Percentiles rank a stretch among this genome's conserved stretches.
Conservation (phyloP, 2,113 vertebrate species). For the Seriola quinqueradiata region DNA sequence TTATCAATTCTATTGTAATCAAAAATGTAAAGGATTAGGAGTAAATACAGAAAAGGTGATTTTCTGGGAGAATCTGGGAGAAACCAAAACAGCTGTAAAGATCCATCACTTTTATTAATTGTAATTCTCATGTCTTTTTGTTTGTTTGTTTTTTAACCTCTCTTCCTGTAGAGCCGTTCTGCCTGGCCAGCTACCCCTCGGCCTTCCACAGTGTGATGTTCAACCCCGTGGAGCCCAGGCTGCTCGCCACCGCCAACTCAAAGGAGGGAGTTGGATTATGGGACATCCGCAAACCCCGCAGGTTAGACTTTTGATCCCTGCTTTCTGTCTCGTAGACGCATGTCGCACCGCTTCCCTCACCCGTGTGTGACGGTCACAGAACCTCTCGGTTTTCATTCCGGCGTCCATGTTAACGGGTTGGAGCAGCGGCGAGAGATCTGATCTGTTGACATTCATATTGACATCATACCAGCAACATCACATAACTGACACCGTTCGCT, state of each 20-base stretch:
- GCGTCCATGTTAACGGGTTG: too few species aligned
- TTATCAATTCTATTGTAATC: background rate
- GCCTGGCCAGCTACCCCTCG: slow-evolving; percentile 97
- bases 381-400: background rate
- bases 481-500: too few species aligned
- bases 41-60: background rate
- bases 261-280: slow-evolving; percentile 98
- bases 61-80: too few species aligned
- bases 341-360: too few species aligned
- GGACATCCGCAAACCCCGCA: slow-evolving; percentile 99
- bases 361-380: too few species aligned
- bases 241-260: slow-evolving; percentile 98
- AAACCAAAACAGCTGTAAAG: too few species aligned
- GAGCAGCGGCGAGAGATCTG: too few species aligned
- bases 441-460: too few species aligned
- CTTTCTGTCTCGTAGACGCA: background rate
- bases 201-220: slow-evolving; percentile 99
- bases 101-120: background rate
- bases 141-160: background rate
- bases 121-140: background rate
- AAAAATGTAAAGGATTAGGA: background rate
- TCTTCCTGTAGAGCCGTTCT: slow-evolving; percentile 92
- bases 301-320: slow-evolving; percentile 78
- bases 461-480: too few species aligned
- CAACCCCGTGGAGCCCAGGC: slow-evolving; percentile 95